These are phyloP conservation scores for Pseudeuparius sepicola DNA, from an alignment of 2,888 invertebrate genomes.

Conservation along the genomic window DNA sequence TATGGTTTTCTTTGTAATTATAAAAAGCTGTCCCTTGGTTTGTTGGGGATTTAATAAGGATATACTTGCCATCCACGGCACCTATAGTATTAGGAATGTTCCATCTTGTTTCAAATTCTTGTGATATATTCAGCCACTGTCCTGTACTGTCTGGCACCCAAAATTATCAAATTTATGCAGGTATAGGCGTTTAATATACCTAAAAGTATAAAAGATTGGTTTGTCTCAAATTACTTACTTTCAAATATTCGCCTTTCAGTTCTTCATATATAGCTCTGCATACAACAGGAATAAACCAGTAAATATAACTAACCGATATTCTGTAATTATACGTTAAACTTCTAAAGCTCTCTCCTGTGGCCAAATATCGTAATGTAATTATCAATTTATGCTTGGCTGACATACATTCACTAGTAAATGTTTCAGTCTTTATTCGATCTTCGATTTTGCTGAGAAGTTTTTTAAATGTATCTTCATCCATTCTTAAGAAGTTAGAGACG, in stretches of 20 bases:
- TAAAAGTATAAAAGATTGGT: background rate
- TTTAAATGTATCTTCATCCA: no score
- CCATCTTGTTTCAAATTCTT: no score
- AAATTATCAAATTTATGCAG: background rate
- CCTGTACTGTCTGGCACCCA: slow-evolving; percentile 1
- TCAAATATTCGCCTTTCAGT: slow-evolving; percentile 1
- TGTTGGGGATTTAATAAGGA: background rate
- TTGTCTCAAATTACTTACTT: background rate
- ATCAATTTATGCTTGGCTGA: slow-evolving; percentile 3
- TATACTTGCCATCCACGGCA: slow-evolving; percentile 1
- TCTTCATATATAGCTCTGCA: slow-evolving; percentile 1
- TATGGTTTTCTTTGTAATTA: slow-evolving; percentile 1
- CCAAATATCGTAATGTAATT: slow-evolving; percentile 1
- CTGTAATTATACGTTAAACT: slow-evolving; percentile 1
- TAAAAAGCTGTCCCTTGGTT: slow-evolving; percentile 1
- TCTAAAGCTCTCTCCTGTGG: slow-evolving; percentile 1
- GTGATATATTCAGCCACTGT: background rate
- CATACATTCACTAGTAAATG: background rate
- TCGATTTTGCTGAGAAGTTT: no score
- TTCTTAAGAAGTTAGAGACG: no score
- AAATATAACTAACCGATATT: slow-evolving; percentile 1
- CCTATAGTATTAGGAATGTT: slow-evolving; percentile 1
- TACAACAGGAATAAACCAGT: slow-evolving; percentile 1
- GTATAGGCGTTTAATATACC: background rate
- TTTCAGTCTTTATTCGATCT: no score